These are phyloP conservation scores for Neodon shergylaensis DNA, from an alignment of 2,113 vertebrate genomes.

Conservation along the genomic window DNA sequence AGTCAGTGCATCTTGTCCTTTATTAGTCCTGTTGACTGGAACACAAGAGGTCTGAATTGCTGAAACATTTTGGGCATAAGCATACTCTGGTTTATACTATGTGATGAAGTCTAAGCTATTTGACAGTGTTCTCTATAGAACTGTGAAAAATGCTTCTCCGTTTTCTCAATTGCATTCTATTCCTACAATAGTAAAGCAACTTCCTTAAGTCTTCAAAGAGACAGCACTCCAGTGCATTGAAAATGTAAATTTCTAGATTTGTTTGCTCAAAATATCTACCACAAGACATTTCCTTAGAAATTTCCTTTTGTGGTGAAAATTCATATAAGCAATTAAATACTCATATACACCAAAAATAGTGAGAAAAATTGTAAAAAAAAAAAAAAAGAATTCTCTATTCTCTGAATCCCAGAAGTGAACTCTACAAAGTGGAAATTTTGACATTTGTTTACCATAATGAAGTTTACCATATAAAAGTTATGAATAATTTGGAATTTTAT, in stretches of 20 bases:
- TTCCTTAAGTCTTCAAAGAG: not conserved
- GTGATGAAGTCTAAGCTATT: not conserved
- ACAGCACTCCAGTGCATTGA: not conserved
- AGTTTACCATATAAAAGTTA: not conserved
- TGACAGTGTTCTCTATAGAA: not conserved
- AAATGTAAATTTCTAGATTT: not conserved
- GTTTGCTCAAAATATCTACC: not conserved
- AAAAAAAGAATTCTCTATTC: not conserved
- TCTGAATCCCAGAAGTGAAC: not conserved
- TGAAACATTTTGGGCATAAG: not conserved
- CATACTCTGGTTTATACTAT: not conserved
- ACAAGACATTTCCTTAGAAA: not conserved
- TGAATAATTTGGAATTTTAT: not conserved
- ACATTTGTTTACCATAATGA: not conserved
- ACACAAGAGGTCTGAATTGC: not conserved
- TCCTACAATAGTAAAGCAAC: not conserved
- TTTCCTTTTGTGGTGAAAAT: not conserved
- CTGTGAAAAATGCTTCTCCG: not conserved
- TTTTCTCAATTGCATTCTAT: not conserved
- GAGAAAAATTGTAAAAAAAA: no score
- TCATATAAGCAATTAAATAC: no score
- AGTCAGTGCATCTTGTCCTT: not conserved
- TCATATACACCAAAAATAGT: not conserved
- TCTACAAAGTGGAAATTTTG: not conserved
- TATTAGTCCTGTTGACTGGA: not conserved